Conservation (phyloP, 2,113 vertebrate genomes). For the Hippocampus barbouri region DNA sequence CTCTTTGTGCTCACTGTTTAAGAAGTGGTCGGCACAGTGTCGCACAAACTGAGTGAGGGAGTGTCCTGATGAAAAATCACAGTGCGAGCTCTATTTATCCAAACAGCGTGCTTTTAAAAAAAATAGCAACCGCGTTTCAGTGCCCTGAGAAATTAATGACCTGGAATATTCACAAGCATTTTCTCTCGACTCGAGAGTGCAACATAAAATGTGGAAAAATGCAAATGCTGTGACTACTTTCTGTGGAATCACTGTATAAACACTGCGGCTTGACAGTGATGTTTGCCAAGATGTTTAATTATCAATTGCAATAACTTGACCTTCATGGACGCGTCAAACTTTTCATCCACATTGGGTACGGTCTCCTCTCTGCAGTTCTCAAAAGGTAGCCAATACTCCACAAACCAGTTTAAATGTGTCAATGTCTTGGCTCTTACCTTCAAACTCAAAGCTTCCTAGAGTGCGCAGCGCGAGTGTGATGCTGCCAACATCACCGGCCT, state of each 20-base stretch:
- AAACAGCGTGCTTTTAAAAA: too few species aligned
- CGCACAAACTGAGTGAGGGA: slow-evolving; percentile 99
- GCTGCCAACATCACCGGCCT: slow-evolving; percentile 93
- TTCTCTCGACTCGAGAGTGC: too few species aligned
- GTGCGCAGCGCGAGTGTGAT: slow-evolving; percentile 95
- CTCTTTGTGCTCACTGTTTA: slow-evolving; percentile 98
- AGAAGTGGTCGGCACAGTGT: slow-evolving; percentile 95
- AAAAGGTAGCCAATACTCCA: neutral
- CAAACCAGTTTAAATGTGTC: neutral
- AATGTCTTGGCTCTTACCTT: slow-evolving; percentile 72
- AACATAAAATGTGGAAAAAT: too few species aligned
- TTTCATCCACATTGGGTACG: neutral
- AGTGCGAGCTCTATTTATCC: neutral
- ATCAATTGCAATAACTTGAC: neutral
- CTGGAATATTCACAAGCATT: too few species aligned
- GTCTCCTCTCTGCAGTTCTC: neutral
- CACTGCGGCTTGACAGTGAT: neutral
- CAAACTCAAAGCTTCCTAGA: slow-evolving; percentile 96
- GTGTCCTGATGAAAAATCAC: slow-evolving; percentile 76
- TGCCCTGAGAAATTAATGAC: too few species aligned
- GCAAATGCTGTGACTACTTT: too few species aligned
- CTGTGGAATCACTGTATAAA: too few species aligned
- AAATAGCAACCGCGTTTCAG: too few species aligned
- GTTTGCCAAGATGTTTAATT: too few species aligned
- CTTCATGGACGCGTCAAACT: neutral